These are phyloP conservation scores for Siniperca obscura DNA, from an alignment of 2,797 vertebrate species.

Conservation along the genomic window DNA sequence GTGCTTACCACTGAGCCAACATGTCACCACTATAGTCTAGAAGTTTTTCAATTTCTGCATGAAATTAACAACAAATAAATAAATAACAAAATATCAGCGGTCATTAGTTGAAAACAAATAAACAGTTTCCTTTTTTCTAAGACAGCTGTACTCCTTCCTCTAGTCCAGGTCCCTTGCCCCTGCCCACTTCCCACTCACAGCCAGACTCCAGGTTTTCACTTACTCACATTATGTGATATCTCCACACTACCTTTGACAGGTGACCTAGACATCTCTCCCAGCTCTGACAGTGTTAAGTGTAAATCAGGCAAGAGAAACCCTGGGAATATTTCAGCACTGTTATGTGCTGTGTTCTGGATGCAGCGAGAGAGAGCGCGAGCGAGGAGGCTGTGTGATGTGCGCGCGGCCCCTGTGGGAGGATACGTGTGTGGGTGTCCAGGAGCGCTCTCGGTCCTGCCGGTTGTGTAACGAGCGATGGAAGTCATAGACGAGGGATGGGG, in stretches of 20 bases:
- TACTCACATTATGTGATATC: constrained; percentile 48
- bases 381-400: constrained; percentile 71
- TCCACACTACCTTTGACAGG: constrained; percentile 58
- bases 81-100: constrained; percentile 2
- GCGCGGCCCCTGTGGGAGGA: constrained; percentile 79
- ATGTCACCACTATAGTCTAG: background rate
- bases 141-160: constrained; percentile 14
- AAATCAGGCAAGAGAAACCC: constrained; percentile 66
- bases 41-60: constrained; percentile 2
- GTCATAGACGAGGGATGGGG: constrained; percentile 82
- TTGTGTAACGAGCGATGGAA: constrained; percentile 86
- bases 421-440: constrained; percentile 82
- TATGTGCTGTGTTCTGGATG: constrained; percentile 52
- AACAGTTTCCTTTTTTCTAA: background rate
- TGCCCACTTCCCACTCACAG: constrained; percentile 51
- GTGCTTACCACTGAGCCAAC: background rate
- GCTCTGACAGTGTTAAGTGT: constrained; percentile 62
- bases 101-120: constrained; percentile 9
- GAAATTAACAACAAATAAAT: constrained; percentile 3
- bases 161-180: constrained; percentile 21
- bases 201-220: constrained; percentile 51
- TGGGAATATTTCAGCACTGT: constrained; percentile 62
- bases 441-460: constrained; percentile 76
- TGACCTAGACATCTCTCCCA: constrained; percentile 65
- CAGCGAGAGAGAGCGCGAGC: constrained; percentile 39